These are phyloP conservation scores for Helicolenus hilgendorfi DNA, from an alignment of 2,797 vertebrate genomes.

Conservation along the genomic window DNA sequence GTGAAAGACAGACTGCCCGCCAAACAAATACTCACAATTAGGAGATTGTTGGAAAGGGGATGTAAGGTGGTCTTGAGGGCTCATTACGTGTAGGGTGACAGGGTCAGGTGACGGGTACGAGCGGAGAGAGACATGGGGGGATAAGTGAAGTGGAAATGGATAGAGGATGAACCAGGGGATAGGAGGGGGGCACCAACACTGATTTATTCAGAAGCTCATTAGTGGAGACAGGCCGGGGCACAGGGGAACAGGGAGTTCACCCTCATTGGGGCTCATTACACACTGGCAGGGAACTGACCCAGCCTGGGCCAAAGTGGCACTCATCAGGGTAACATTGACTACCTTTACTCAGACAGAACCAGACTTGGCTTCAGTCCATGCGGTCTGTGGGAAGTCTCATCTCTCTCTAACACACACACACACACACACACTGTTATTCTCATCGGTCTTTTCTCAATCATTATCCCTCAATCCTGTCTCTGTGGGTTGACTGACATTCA, in stretches of 20 bases:
- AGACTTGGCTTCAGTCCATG: conserved; percentile 58
- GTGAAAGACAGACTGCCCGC: conserved; percentile 36
- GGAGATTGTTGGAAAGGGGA: conserved; percentile 53
- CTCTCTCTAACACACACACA: neutral
- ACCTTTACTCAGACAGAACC: conserved; percentile 75
- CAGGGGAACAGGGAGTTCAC: conserved; percentile 83
- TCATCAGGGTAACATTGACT: conserved; percentile 84
- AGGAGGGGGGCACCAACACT: conserved; percentile 56
- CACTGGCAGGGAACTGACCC: conserved; percentile 83
- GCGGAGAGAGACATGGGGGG: conserved; percentile 42
- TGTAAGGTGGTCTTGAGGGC: conserved; percentile 77
- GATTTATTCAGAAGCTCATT: conserved; percentile 92
- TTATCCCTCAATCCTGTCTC: conserved; percentile 29
- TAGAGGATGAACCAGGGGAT: conserved; percentile 56
- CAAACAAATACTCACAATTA: conserved; percentile 88
- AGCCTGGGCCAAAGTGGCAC: conserved; percentile 74
- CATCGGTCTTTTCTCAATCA: conserved; percentile 25
- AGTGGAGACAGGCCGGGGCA: conserved; percentile 85
- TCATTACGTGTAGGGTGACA: conserved; percentile 88
- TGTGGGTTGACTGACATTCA: conserved; percentile 67
- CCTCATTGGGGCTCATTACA: conserved; percentile 91
- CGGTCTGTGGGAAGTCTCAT: conserved; percentile 37
- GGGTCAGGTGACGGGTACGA: conserved; percentile 71
- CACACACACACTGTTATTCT: conserved; percentile 1
- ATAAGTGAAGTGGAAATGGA: conserved; percentile 61